Evolutionary conservation across 2,113 vertebrate genomes (phyloP), one percentile per base, ranked within the genome.

Genomic region (Oreochromis aureus): DNA sequence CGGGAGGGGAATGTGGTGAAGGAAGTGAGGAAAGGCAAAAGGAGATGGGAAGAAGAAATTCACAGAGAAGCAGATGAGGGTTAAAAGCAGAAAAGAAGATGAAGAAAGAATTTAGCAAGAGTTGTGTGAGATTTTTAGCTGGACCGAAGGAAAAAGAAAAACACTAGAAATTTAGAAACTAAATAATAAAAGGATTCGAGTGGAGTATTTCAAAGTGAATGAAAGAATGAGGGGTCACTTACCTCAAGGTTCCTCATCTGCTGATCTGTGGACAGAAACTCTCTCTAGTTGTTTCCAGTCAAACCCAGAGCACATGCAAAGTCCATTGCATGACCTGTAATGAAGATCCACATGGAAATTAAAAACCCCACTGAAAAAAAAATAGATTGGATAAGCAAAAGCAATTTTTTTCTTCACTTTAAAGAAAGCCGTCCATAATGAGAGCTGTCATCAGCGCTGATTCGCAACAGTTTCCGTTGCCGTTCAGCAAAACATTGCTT

Each of bases 1-100:
- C 51, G 55, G 73, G 85, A 89, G 89, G 83, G 86, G 87, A 92
- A 88, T 89, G 87, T 44, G 83, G 82, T 84, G 90, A 90, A 86
- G 88, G 80, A 86, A 91, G 93, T 89, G 84, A 92, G 92, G 92
- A 93, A 91, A 92, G 90, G 87, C 88, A 89, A 85, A 69, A 94
- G 86, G 63, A 84, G 89, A 82, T 83, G 81, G 85, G 16, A 61
- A 12, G 83, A 41, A 82, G 69, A 80, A 78, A 89, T 36, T 83
- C 34, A 44, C 46, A 8, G 54, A 83, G 84, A 79, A 66, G 36
- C 36, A 79, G 81, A 86, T 80, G 85, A 84, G 78, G 83, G 83
- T 90, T 85, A 82, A 91, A 89, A 82, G 83, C 39, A 86, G 82
- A 59, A 48, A 82, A 84, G 86, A 86, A 82, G 39, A 89, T 59